Evolutionary conservation across 1,140 invertebrate species (phyloP), one percentile per base, ranked within the genome.

Genomic region (Littorina saxatilis): DNA sequence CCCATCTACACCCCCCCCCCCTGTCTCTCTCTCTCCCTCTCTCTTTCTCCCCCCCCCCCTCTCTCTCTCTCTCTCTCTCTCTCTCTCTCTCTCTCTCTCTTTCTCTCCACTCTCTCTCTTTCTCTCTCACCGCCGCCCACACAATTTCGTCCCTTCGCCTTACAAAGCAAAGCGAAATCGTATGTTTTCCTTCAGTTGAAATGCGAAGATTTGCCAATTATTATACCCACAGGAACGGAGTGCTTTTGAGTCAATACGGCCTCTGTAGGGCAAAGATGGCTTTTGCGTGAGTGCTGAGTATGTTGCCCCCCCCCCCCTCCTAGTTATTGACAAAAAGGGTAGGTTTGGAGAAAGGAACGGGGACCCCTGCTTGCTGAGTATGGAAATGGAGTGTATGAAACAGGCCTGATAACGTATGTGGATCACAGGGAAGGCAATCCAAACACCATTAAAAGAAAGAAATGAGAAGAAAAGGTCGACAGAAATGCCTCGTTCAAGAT

Each of bases 151-250:
- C n/a, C n/a, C n/a, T n/a, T n/a, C n/a, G n/a, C n/a, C n/a, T n/a
- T n/a, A n/a, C n/a, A n/a, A n/a, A n/a, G n/a, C 58, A 61, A 13
- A 61, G 20, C 58, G 58, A 29, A 23, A 29, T 61, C 58, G 58
- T 23, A 23, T n/a, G 27, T 7, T 11, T 52, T 11, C 50, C 11
- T 23, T 52, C 50, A 52, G 58, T 61, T 61, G 5, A 61, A 61
- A 13, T 61, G 58, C 58, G 27, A 61, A 61, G 58, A 61, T 61
- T 61, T 61, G 58, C 58, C 58, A 61, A n/a, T 61, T 61, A 61
- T 29, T 13, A n/a, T 61, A 17, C 43, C 23, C 9, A 23, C 4
- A 23, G n/a, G 27, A 29, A 7, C 20, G 58, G 7, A 7, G 9
- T 23, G 58, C n/a, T 61, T 61, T 61, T 23, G 58, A 29, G 58